Base-by-base conservation (phyloP, 2,797 vertebrate species). In the Acrossocheilus fasciatus region DNA sequence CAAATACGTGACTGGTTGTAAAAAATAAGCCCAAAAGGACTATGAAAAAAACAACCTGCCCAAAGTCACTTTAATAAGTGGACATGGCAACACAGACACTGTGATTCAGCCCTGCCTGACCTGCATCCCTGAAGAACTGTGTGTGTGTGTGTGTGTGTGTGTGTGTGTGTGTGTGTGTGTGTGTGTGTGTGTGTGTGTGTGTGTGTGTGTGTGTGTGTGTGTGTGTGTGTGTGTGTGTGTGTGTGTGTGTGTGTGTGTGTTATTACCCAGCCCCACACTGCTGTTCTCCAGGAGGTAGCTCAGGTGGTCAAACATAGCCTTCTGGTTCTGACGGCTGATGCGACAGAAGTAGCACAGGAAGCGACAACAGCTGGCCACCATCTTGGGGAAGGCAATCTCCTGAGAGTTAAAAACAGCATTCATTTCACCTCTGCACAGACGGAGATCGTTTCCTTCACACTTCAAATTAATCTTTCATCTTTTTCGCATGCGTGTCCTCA, bases 281-380 rank as follows among this genome's bases (percentile, higher is more conserved):
- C 97, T 98, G 84, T 98, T 98, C 90, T 98, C 96, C 92, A 98
- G 92, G 52, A 97, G 93, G 90, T 97, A 97, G 79, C 96, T 97
- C 26, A 98, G 96, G 85, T 98, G 97, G 89, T 98, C 97, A 92
- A 98, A 98, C 97, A 98, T 97, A 85, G 97, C 96, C 91, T 97
- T 98, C 92, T 98, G 97, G 89, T 98, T 98, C 90, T 97, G 97
- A 7, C 96, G 95, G 88, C 97, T 98, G 81, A 97, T 97, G 81
- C 97, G 96, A 82, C 97, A 97, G 92, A 97, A 97, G 93, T 97
- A 97, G 93, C 97, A 97, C 14, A 97, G 94, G 90, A 98, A 98
- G 81, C 97, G 95, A 88, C 97, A 98, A 80, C 97, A 97, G 93
- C 96, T 98, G 87, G 97, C 97, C 89, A 98, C 97, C 97, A 98